Evolutionary conservation across 2,888 invertebrate species (phyloP).

Genomic region (Cephus pulcher): DNA sequence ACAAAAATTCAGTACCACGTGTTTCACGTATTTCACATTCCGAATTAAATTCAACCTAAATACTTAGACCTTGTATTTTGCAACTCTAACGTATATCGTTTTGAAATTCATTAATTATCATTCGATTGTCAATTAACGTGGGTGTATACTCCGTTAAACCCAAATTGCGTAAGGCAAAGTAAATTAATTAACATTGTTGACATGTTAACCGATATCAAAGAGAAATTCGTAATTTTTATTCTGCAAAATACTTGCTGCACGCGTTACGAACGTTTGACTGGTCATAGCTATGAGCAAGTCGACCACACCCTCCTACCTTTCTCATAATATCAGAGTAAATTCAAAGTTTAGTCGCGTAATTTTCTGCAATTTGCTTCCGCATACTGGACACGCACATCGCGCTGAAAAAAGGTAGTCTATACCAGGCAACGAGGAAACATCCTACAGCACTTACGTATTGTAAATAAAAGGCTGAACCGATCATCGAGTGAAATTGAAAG

Average conservation of each 20-base stretch:
- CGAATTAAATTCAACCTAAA: background rate
- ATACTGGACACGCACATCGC: conserved; percentile 4
- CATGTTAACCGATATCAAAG: background rate
- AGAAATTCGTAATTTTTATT: background rate
- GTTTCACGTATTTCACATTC: background rate
- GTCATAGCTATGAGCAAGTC: conserved; percentile 36
- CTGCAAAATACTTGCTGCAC: conserved; percentile 40
- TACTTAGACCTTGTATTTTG: background rate
- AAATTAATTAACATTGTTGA: background rate
- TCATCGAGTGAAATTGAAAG: background rate
- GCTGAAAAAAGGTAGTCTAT: background rate
- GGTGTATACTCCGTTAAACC: background rate
- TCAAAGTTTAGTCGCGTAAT: conserved; percentile 14
- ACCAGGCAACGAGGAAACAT: background rate
- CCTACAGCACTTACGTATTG: background rate
- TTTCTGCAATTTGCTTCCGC: conserved; percentile 11
- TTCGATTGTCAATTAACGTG: background rate
- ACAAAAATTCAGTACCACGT: too few relatives aligned
- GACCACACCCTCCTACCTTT: conserved; percentile 47
- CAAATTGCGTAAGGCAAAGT: background rate
- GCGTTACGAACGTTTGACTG: conserved; percentile 36
- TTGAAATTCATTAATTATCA: background rate
- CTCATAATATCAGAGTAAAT: conserved; percentile 14
- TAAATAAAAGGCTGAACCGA: background rate
- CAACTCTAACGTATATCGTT: background rate